phyloP scores from a whole-genome alignment of 2,888 invertebrate species.

The Calameuta filiformis region DNA sequence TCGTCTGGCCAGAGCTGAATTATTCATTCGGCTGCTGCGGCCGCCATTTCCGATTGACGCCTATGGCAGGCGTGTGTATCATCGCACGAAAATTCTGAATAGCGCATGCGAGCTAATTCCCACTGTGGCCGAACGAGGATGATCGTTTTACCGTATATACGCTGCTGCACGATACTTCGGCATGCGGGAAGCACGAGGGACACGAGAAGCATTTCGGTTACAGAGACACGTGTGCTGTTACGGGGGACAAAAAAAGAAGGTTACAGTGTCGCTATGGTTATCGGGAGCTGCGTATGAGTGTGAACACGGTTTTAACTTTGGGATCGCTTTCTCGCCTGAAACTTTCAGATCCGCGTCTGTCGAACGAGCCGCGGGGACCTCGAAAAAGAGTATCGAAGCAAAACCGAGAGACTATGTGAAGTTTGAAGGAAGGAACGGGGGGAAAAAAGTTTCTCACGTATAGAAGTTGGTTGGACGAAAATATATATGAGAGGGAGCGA shows the following conservation, averaged over 20 bases:
- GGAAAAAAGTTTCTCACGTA: neutral
- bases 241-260: neutral
- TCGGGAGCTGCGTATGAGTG: neutral
- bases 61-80: neutral
- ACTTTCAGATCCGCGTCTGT: neutral
- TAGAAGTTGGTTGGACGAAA: neutral
- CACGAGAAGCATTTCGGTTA: neutral
- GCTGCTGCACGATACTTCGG: no score
- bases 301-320: neutral
- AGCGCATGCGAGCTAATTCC: neutral
- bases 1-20: neutral
- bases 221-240: neutral
- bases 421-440: neutral
- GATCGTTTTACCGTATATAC: neutral
- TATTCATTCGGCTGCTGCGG: neutral
- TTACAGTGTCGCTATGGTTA: neutral
- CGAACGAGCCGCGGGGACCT: neutral
- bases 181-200: neutral
- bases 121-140: neutral
- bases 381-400: neutral
- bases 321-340: neutral
- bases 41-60: neutral
- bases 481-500: constrained; percentile 17
- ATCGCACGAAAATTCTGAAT: neutral
- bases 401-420: neutral